Evolutionary conservation across 2,113 vertebrate species (phyloP), one percentile per base, ranked within the genome.

Genomic region (Lontra canadensis): DNA sequence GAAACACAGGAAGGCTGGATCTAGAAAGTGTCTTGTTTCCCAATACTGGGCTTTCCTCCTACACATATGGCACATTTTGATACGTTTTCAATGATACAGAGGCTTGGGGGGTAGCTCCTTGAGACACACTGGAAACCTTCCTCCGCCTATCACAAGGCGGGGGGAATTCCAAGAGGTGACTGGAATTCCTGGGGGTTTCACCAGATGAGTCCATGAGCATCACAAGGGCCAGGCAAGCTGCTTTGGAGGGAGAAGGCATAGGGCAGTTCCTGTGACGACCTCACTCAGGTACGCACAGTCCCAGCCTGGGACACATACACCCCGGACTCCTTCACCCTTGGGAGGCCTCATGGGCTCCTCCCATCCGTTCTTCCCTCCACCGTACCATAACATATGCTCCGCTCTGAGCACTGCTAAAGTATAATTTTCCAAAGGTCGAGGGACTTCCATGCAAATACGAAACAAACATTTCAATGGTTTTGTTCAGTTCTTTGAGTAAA

Each of bases 131-230:
- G 76, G 18, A 95, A 90, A 84, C 44, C 29, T 84, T 61, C 73
- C 36, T 94, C 44, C 4, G 0, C 57, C 31, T 20, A 7, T 90
- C 67, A 63, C 52, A 71, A 34, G 39, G 39, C 36, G 36, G 1
- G 44, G 36, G 17, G 76, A 29, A 13, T 26, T 55, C 78, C 52
- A 47, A 21, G 36, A 18, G 29, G 20, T 59, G 55, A 49, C 42
- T 55, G 84, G 71, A 85, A 84, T 87, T 94, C 39, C 65, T 80
- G 80, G 59, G 39, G 29, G 8, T 31, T 91, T 95, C 34, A 25
- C 17, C 31, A 65, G 49, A 86, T 86, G 63, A 52, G 14, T 47
- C 39, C 23, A 6, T 11, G 8, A 59, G 21, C n/a, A 69, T 44
- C 21, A 29, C 67, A 49, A 57, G 47, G 71, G 55, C 42, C 31